Evolutionary conservation across 2,113 vertebrate species (phyloP).

Genomic region (Aldabrachelys gigantea): DNA sequence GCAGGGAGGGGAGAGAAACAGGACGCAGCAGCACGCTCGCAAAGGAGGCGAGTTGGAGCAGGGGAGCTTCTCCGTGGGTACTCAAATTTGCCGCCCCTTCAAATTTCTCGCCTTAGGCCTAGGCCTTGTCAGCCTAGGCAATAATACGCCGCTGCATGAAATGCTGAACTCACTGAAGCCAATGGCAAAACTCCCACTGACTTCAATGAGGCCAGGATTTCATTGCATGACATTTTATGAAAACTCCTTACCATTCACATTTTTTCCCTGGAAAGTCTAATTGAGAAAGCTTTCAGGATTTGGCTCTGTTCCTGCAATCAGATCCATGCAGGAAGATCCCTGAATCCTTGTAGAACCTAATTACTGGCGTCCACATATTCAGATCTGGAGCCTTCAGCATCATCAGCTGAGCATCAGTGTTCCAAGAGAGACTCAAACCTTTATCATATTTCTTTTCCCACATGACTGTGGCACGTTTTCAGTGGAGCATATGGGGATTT

Average conservation of each 20-base stretch:
- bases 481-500: constrained; percentile 30
- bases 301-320: not conserved
- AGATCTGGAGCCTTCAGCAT: not conserved
- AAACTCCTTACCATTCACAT: not conserved
- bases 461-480: constrained; percentile 32
- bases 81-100: too few species aligned
- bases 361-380: not conserved
- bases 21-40: too few species aligned
- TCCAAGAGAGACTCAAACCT: constrained; percentile 14
- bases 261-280: not conserved
- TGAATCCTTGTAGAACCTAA: not conserved
- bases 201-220: not conserved
- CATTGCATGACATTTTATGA: not conserved
- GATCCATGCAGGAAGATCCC: not conserved
- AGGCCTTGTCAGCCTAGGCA: too few species aligned
- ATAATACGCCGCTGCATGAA: not conserved
- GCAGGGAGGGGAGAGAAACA: too few species aligned
- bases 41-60: too few species aligned
- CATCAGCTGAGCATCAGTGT: not conserved
- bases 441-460: constrained; percentile 16
- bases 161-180: not conserved
- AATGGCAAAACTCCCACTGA: not conserved
- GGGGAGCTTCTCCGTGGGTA: too few species aligned
- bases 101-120: too few species aligned
- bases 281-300: not conserved